Conservation (phyloP, 2,797 vertebrate genomes). For the Tiaroga cobitis region DNA sequence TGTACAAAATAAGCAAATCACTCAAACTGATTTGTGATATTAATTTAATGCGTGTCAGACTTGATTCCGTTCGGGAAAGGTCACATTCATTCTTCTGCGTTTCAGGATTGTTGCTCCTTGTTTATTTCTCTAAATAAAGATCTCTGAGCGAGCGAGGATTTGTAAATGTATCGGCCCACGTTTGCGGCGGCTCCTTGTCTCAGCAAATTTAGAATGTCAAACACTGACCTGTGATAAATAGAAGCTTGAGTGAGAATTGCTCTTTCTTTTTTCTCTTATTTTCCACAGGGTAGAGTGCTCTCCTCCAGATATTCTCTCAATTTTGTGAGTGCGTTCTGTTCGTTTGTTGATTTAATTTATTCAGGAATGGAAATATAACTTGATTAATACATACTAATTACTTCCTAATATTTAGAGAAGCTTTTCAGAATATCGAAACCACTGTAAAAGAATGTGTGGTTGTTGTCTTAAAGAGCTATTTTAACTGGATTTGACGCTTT, state of each 20-base stretch:
- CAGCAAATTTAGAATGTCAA: constrained; percentile 59
- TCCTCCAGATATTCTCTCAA: constrained; percentile 7
- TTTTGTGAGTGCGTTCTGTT: neutral
- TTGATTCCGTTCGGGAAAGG: constrained; percentile 60
- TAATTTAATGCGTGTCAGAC: constrained; percentile 62
- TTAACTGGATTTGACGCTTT: neutral
- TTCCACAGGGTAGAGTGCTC: constrained; percentile 37
- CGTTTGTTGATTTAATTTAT: constrained; percentile 11
- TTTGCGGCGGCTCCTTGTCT: constrained; percentile 50
- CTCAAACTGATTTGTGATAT: constrained; percentile 63
- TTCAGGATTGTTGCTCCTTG: constrained; percentile 47
- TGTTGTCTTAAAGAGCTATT: neutral
- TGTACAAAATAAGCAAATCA: constrained; percentile 60
- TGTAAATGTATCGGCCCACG: constrained; percentile 49
- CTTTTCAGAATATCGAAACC: neutral
- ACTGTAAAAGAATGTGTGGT: neutral
- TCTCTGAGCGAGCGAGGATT: constrained; percentile 43
- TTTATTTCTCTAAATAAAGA: constrained; percentile 51
- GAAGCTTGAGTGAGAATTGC: constrained; percentile 41
- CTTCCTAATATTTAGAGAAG: neutral
- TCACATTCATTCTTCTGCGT: constrained; percentile 51
- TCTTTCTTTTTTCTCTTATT: constrained; percentile 33
- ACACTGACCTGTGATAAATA: constrained; percentile 49
- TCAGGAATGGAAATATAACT: neutral
- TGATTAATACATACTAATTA: neutral